Base-by-base conservation (phyloP, 2,113 vertebrate genomes). In the Megaleporinus macrocephalus region DNA sequence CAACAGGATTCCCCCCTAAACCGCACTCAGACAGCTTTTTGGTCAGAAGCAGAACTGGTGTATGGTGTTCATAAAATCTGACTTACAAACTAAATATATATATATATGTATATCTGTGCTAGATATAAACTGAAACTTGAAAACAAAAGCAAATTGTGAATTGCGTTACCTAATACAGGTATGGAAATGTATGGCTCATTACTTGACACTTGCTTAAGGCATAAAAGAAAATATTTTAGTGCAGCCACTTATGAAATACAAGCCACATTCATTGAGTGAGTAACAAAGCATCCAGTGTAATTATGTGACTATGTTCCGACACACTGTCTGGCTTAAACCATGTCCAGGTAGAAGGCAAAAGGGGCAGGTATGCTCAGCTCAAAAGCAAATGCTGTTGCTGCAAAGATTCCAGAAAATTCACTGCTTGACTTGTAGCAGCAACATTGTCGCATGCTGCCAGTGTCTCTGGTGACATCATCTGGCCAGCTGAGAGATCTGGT, bases 391-490 rank as follows among this genome's bases (percentile, higher is more conserved):
- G 55, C 61, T 12, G 33, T 5, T 33, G 16, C 62, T 57, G 62
- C 79, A 69, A 62, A 69, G 47, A 51, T 69, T 53, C 51, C 24
- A 14, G 62, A 61, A 15, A 44, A n/a, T 71, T 72, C 36, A n/a
- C 68, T 29, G 18, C 36, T 68, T 68, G 53, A 62, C 26, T 53
- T n/a, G 66, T 47, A 16, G 24, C 20, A 47, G 0, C 11, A 36
- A 33, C 27, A 22, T 26, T 57, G 65, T 24, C 18, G 47, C 73
- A 71, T 20, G 20, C 59, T 84, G 85, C 87, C 88, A 79, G 87
- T 84, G 86, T 90, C 89, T 91, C 90, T 84, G 72, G 86, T 90
- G 89, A 90, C 90, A 90, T 90, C 89, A 89, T 91, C 90, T 92
- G 90, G 89, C 90, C 89, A 90, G 89, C 88, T 80, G 86, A 91